Percentiles rank a stretch among this genome's conserved stretches.
These are phyloP conservation scores for Donacobius atricapilla DNA, from an alignment of 2,113 vertebrate genomes.

Conservation along the genomic window DNA sequence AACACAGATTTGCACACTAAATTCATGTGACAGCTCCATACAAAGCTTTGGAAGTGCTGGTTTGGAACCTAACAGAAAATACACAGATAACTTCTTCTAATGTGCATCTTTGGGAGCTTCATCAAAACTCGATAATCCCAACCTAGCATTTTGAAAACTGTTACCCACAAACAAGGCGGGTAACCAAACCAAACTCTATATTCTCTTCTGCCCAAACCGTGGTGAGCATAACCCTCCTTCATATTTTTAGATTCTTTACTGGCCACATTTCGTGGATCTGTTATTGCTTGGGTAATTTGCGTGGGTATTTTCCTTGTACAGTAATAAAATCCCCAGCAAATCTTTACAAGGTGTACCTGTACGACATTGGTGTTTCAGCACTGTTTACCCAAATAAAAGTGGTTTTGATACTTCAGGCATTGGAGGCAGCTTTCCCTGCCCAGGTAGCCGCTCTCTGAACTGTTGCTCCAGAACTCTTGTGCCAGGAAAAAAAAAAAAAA, in stretches of 20 bases:
- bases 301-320: not conserved
- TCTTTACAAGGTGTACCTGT: not conserved
- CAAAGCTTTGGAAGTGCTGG: not conserved
- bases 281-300: not conserved
- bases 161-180: not conserved
- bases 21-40: not conserved
- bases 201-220: slow-evolving; percentile 21
- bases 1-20: not conserved
- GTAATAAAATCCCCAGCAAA: not conserved
- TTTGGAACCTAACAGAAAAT: not conserved
- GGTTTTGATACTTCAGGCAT: not conserved
- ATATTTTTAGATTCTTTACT: not conserved
- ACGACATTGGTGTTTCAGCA: not conserved
- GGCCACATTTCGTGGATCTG: not conserved
- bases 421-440: not conserved
- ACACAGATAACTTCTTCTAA: not conserved
- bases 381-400: not conserved
- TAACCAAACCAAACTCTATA: not conserved
- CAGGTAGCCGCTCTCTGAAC: not conserved
- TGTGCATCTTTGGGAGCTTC: not conserved
- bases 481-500: not conserved
- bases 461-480: not conserved
- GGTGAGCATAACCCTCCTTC: not conserved
- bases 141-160: not conserved
- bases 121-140: not conserved